These are phyloP conservation scores for Osedax fenrisi DNA, from an alignment of 2,888 invertebrate species.

Conservation along the genomic window DNA sequence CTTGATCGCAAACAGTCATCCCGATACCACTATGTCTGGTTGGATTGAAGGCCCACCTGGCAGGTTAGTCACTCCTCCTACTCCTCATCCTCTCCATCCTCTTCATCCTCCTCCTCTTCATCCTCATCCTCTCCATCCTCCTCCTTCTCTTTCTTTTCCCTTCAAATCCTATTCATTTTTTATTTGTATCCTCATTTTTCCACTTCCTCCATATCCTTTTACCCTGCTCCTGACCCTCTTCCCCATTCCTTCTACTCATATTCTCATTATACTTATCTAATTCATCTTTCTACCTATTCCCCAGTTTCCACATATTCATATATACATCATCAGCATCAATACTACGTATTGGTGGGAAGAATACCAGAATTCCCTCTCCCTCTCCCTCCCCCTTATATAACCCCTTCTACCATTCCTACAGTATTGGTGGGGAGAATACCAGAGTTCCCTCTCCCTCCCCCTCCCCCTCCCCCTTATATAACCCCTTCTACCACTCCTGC, in stretches of 20 bases:
- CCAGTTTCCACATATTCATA: too few species aligned
- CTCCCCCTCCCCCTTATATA: background rate
- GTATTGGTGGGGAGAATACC: background rate
- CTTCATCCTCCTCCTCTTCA: too few species aligned
- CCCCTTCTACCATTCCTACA: background rate
- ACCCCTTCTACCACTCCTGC: background rate
- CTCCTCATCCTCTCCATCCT: background rate
- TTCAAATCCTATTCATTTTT: background rate
- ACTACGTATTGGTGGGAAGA: background rate
- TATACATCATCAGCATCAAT: too few species aligned
- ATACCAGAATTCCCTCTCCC: background rate
- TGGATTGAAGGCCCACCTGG: slow-evolving; percentile 17
- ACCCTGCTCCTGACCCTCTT: too few species aligned
- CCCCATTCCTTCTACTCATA: too few species aligned
- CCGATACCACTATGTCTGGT: slow-evolving; percentile 1
- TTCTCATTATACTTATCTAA: too few species aligned
- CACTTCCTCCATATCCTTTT: too few species aligned
- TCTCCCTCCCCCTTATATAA: background rate
- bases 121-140: background rate
- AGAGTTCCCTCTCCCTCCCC: background rate
- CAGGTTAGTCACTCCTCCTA: background rate
- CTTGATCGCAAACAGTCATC: too few species aligned
- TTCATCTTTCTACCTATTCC: too few species aligned
- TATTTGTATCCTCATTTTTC: background rate
- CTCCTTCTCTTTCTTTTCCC: background rate